Evolutionary conservation across 2,797 vertebrate species (phyloP), one percentile per base, ranked within the genome.

Genomic region (Podarcis siculus): DNA sequence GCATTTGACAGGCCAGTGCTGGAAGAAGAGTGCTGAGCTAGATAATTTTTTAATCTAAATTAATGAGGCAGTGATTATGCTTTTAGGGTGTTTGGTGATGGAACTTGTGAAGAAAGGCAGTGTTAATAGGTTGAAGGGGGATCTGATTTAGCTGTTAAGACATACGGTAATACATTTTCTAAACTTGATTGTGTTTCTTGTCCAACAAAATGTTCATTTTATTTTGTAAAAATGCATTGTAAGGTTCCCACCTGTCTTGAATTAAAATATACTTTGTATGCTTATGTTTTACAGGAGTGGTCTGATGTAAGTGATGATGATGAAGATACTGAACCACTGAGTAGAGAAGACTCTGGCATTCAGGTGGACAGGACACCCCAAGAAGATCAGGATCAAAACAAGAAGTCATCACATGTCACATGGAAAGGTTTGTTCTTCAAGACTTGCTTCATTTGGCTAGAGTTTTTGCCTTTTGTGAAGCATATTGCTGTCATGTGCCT

Each of bases 261-360:
- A 58, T 39, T 91, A 75, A 90, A 84, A 83, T 6, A 0, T 0
- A 78, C 55, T 83, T 72, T 35, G 1, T 25, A 85, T 86, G 92
- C 30, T 93, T 92, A 64, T 19, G 13, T 66, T 90, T 92, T 78
- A 85, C 87, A 99, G 99, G 98, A 98, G 64, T 99, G 98, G 98
- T 99, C 99, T 91, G 99, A 98, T 92, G 98, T 98, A 61, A 98
- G 99, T 93, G 98, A 98, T 8, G 98, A 98, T 25, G 98, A 98
- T 0, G 98, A 99, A 3, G 98, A 98, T 92, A 95, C 97, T 75
- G 98, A 98, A 92, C 97, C 98, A 82, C 97, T 99, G 85, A 99
- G 98, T 96, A 98, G 99, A 89, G 98, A 99, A 89, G 99, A 99
- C 95, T 99, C 99, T 12, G 99, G 99, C 84, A 99, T 99, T 94